Evolutionary conservation across 2,888 invertebrate species (phyloP).

Genomic region (Diabrotica balteata): DNA sequence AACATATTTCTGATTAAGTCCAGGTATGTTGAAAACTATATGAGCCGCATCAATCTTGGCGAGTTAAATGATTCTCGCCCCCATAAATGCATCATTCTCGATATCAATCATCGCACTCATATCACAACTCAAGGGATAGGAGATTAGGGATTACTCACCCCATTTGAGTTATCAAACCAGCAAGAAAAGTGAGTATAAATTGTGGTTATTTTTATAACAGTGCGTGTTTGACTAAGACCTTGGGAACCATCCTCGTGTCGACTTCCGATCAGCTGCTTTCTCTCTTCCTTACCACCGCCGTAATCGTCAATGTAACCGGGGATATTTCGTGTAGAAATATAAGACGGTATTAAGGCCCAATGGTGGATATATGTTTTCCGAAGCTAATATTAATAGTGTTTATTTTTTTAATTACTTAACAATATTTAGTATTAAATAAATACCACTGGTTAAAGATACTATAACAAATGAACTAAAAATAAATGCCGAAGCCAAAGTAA

Average conservation of each 20-base stretch:
- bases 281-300: background rate
- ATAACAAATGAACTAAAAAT: no score
- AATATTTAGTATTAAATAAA: no score
- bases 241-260: conserved; percentile 13
- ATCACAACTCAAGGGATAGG: conserved; percentile 10
- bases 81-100: background rate
- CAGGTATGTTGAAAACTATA: no score
- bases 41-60: background rate
- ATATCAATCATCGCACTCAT: conserved; percentile 5
- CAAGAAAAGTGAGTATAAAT: conserved; percentile 5
- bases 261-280: conserved; percentile 28
- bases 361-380: no score
- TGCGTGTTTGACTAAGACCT: conserved; percentile 12
- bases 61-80: conserved; percentile 1
- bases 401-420: no score
- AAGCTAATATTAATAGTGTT: no score
- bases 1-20: no score
- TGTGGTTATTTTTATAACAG: conserved; percentile 24
- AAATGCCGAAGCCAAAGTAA: no score
- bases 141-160: background rate
- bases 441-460: no score
- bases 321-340: no score
- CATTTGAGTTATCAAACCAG: conserved; percentile 2
- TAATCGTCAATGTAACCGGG: no score
- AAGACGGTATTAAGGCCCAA: no score